phyloP scores from a whole-genome alignment of 2,797 vertebrate species.

The Hozukius guyotensis region DNA sequence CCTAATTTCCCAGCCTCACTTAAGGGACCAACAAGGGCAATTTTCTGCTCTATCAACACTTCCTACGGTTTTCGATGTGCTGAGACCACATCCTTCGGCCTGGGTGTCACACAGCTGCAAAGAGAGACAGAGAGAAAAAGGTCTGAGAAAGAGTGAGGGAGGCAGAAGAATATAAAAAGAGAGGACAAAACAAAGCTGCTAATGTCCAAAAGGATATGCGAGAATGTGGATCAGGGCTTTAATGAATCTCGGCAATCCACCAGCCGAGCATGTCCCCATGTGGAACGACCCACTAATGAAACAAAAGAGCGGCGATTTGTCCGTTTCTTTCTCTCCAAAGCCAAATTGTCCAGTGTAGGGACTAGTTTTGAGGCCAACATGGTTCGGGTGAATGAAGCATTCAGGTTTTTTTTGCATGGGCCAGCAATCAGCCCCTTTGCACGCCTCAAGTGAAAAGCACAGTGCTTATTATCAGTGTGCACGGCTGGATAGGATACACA shows the following conservation, averaged over 20 bases:
- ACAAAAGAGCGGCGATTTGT: constrained; percentile 61
- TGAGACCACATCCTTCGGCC: constrained; percentile 28
- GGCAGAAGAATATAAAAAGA: background rate
- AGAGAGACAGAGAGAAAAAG: background rate
- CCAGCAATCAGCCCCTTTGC: constrained; percentile 40
- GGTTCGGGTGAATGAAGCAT: constrained; percentile 54
- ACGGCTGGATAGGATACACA: constrained; percentile 46
- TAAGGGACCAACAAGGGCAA: constrained; percentile 67
- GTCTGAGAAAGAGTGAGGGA: background rate
- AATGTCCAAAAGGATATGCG: constrained; percentile 24
- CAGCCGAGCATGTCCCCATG: constrained; percentile 36
- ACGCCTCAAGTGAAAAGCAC: constrained; percentile 45
- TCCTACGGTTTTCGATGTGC: constrained; percentile 35
- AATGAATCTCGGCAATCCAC: constrained; percentile 56
- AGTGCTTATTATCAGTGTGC: constrained; percentile 60
- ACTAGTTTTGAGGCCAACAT: constrained; percentile 34
- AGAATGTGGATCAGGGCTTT: constrained; percentile 47
- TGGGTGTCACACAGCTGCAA: constrained; percentile 23
- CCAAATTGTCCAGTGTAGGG: constrained; percentile 4
- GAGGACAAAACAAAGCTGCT: constrained; percentile 23
- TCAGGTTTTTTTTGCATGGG: constrained; percentile 42
- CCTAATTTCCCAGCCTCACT: constrained; percentile 70
- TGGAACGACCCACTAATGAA: constrained; percentile 47
- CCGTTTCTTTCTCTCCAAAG: constrained; percentile 23
- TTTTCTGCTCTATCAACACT: constrained; percentile 62